Conservation (phyloP, 2,888 invertebrate genomes). For the Caenorhabditis japonica region DNA sequence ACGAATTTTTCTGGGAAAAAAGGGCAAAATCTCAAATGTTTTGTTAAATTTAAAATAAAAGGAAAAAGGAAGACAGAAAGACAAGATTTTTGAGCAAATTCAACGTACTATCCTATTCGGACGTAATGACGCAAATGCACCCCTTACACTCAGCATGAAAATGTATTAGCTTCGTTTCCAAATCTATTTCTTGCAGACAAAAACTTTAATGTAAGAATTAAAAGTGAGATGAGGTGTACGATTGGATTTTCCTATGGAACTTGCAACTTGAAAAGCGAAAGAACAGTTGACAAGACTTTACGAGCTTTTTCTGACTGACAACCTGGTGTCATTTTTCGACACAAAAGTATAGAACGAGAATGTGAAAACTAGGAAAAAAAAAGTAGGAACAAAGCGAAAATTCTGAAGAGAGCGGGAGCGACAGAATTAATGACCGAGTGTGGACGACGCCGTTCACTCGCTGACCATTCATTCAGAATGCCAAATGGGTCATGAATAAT, state of each 20-base stretch:
- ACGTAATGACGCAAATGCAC: too few species aligned
- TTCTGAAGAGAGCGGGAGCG: background rate
- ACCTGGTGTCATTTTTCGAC: slow-evolving; percentile 8
- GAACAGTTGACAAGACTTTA: slow-evolving; percentile 33
- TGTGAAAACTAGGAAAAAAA: background rate
- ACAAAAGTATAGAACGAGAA: background rate
- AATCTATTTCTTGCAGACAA: too few species aligned
- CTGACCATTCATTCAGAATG: slow-evolving; percentile 19
- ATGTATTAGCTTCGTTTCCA: too few species aligned
- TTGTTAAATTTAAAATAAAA: too few species aligned
- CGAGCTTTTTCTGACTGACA: slow-evolving; percentile 20
- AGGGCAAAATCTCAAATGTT: too few species aligned
- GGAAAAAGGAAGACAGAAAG: too few species aligned
- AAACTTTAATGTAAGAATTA: too few species aligned
- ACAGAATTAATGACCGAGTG: slow-evolving; percentile 17
- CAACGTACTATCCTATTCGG: too few species aligned
- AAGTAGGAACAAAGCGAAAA: background rate
- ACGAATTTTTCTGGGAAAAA: too few species aligned
- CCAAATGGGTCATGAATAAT: slow-evolving; percentile 35
- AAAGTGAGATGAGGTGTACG: background rate
- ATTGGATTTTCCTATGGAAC: background rate
- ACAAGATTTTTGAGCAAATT: too few species aligned
- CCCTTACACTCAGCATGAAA: too few species aligned
- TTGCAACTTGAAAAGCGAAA: slow-evolving; percentile 2
- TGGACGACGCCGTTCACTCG: slow-evolving; percentile 1